Evolutionary conservation across 2,797 vertebrate genomes (phyloP), one percentile per base, ranked within the genome.

Genomic region (Botia kubotai): DNA sequence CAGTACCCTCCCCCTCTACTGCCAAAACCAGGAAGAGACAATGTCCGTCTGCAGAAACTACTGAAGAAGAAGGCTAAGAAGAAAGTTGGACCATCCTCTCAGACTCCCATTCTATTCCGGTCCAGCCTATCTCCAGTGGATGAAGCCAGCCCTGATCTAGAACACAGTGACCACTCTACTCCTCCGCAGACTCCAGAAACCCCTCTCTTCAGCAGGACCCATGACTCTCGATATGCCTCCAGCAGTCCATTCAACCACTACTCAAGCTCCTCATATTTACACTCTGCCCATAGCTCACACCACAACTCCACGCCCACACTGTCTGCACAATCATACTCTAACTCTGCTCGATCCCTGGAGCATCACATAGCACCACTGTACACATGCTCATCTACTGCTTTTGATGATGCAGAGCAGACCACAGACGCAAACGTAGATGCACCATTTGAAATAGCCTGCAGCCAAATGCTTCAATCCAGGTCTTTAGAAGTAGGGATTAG

Each of bases 21-120:
- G 0, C 97, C 97, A 12, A 99, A 98, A 88, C 97, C 97, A 0
- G 90, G 94, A 26, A 97, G 96, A 87, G 96, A 97, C 91, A 98
- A 97, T 57, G 91, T 93, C 1, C 90, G 92, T n/a, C 93, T 98
- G 65, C 97, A 97, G 91, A 95, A 93, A 75, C 93, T 98, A 14
- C 92, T 98, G 87, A 96, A 95, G 89, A 97, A 95, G 89, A 92
- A 94, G 0, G 90, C 93, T 69, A 95, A 94, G 90, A 97, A 93
- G 81, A 94, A 94, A 85, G 82, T 89, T 0, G 16, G 90, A 50
- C 89, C 94, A 4, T 0, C 85, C 57, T 87, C 90, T 0, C 92
- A 94, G 81, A 93, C 94, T 5, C 78, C 94, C 0, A 88, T 95
- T 67, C 84, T 94, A 53, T 97, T 97, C 86, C 95, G 95, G 17